These are phyloP conservation scores for Anticlea derivata DNA, from an alignment of 2,888 invertebrate genomes.

Conservation along the genomic window DNA sequence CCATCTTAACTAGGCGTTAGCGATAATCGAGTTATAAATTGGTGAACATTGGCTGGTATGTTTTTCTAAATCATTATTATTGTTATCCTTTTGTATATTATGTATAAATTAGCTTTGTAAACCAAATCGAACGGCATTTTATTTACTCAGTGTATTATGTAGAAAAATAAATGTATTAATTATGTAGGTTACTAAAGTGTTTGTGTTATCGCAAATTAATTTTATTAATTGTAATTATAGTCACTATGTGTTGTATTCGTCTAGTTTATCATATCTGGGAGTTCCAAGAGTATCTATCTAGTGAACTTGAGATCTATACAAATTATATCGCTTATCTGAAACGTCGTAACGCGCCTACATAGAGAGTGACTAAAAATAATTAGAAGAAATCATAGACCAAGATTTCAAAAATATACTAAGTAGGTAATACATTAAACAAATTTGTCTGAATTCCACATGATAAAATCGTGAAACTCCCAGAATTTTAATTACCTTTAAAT, in stretches of 20 bases:
- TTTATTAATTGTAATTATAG: slow-evolving; percentile 17
- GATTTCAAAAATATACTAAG: no score
- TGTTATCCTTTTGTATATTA: slow-evolving; percentile 24
- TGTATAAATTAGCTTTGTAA: slow-evolving; percentile 24
- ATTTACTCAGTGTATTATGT: slow-evolving; percentile 18
- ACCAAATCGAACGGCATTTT: slow-evolving; percentile 23
- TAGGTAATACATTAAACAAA: no score
- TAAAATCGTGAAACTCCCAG: neutral
- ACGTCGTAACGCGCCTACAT: no score
- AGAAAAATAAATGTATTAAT: slow-evolving; percentile 10
- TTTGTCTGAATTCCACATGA: no score
- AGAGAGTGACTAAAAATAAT: no score
- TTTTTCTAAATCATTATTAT: neutral
- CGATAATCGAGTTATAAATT: no score
- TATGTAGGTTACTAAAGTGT: slow-evolving; percentile 21
- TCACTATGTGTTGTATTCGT: slow-evolving; percentile 21
- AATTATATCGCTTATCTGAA: no score
- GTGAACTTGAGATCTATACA: no score
- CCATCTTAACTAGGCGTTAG: no score
- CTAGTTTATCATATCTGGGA: slow-evolving; percentile 13
- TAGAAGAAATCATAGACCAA: no score
- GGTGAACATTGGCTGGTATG: neutral
- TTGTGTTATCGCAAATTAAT: slow-evolving; percentile 21
- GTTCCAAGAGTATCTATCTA: no score
- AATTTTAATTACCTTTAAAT: slow-evolving; percentile 2